A percentile compares a stretch with the other conserved stretches of the same genome.
Evolutionary conservation across 2,113 vertebrate genomes (phyloP).

Genomic region (Mesitornis unicolor): DNA sequence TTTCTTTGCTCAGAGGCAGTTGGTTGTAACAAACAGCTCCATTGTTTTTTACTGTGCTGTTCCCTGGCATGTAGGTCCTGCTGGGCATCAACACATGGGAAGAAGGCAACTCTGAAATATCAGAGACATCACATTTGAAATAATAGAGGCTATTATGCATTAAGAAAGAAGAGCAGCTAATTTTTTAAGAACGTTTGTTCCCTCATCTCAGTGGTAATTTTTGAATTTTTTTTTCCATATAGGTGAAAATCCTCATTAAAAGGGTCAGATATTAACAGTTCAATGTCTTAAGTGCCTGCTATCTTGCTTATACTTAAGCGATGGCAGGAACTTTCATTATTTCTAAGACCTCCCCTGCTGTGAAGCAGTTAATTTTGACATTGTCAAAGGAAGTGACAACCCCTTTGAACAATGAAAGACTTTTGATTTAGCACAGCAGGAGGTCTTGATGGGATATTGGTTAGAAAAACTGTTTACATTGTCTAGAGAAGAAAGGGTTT

Average conservation of each 20-base stretch:
- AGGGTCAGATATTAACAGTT: neutral
- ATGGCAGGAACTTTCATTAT: neutral
- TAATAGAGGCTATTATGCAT: neutral
- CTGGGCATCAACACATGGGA: neutral
- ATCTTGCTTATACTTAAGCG: neutral
- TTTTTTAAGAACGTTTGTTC: neutral
- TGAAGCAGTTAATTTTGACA: conserved; percentile 47
- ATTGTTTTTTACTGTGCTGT: neutral
- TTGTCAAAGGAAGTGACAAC: neutral
- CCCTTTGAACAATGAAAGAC: neutral
- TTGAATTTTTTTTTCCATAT: neutral
- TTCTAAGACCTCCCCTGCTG: conserved; percentile 8
- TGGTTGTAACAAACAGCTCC: neutral
- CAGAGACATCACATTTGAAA: neutral
- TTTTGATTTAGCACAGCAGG: conserved; percentile 14
- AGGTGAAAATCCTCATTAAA: neutral
- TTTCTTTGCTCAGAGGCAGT: neutral
- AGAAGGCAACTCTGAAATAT: neutral
- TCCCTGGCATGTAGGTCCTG: neutral
- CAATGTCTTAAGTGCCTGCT: conserved; percentile 4
- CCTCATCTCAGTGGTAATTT: neutral
- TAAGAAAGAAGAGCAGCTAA: neutral
- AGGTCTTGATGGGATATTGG: neutral
- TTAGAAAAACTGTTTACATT: neutral
- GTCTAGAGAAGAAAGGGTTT: neutral